phyloP scores from a whole-genome alignment of 1,140 invertebrate genomes.

The Danaus plexippus region DNA sequence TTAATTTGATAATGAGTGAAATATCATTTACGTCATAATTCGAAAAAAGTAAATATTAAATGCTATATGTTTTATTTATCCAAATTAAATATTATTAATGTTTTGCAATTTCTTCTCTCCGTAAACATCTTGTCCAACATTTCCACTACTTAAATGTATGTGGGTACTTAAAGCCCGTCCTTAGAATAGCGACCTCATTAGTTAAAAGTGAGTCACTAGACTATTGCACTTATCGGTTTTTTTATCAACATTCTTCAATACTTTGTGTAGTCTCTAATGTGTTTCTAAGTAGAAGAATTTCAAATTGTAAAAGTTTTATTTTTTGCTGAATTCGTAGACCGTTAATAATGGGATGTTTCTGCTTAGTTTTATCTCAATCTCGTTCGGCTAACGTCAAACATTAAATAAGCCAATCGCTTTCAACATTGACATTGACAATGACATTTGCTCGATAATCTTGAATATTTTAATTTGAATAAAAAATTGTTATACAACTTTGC shows the following conservation, averaged over 20 bases:
- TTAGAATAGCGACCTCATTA: slow-evolving; percentile 28
- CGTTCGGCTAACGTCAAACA: slow-evolving; percentile 11
- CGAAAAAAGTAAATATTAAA: slow-evolving; percentile 7
- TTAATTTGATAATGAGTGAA: slow-evolving; percentile 12
- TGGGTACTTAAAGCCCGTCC: slow-evolving; percentile 15
- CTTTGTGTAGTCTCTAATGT: slow-evolving; percentile 5
- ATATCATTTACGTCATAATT: slow-evolving; percentile 7
- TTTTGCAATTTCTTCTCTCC: too few species aligned
- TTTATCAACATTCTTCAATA: slow-evolving; percentile 9
- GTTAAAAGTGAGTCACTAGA: slow-evolving; percentile 31
- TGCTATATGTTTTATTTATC: background rate
- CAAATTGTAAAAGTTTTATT: background rate
- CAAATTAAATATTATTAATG: too few species aligned
- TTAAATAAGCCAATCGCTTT: slow-evolving; percentile 11
- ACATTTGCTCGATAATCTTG: background rate
- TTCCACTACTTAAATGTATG: background rate
- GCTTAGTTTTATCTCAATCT: slow-evolving; percentile 11
- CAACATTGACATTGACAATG: slow-evolving; percentile 11
- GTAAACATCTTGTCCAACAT: too few species aligned
- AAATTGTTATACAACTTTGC: too few species aligned
- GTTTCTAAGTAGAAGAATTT: background rate
- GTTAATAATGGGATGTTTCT: slow-evolving; percentile 6
- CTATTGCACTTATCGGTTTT: slow-evolving; percentile 14
- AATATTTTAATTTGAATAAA: too few species aligned
- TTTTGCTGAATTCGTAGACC: slow-evolving; percentile 6